These are phyloP conservation scores for Eupithecia tripunctaria DNA, from an alignment of 2,888 invertebrate genomes.

Conservation along the genomic window DNA sequence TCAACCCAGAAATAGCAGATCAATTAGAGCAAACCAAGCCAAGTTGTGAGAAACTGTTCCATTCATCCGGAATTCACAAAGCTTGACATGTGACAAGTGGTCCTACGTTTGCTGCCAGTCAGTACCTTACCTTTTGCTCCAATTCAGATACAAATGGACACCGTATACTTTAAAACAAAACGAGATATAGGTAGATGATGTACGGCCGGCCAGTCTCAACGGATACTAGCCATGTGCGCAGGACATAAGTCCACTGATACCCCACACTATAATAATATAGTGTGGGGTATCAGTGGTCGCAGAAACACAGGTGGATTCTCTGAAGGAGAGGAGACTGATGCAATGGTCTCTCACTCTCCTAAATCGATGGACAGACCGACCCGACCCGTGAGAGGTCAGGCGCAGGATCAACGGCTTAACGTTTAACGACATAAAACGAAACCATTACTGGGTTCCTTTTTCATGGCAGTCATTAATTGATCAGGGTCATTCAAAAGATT, in stretches of 20 bases:
- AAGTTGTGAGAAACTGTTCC: constrained; percentile 30
- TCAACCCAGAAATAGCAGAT: constrained; percentile 13
- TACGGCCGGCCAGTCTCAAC: no score
- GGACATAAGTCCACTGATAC: no score
- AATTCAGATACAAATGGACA: neutral
- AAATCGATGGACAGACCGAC: no score
- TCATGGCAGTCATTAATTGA: neutral
- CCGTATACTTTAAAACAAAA: neutral
- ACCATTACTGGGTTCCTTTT: neutral
- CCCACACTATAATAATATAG: no score
- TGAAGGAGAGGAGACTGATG: no score
- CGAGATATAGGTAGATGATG: neutral
- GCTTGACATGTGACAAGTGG: constrained; percentile 39
- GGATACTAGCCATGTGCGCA: no score
- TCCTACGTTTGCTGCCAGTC: constrained; percentile 17
- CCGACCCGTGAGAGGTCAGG: no score
- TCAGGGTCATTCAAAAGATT: neutral
- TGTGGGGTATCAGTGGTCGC: no score
- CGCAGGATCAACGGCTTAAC: no score
- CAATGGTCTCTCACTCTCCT: no score
- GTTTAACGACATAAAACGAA: neutral
- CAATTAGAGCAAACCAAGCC: constrained; percentile 18
- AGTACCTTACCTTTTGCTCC: neutral
- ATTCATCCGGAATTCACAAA: constrained; percentile 38
- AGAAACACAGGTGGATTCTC: no score